Evolutionary conservation across 2,797 vertebrate genomes (phyloP), one percentile per base, ranked within the genome.

Genomic region (Podarcis lilfordi): DNA sequence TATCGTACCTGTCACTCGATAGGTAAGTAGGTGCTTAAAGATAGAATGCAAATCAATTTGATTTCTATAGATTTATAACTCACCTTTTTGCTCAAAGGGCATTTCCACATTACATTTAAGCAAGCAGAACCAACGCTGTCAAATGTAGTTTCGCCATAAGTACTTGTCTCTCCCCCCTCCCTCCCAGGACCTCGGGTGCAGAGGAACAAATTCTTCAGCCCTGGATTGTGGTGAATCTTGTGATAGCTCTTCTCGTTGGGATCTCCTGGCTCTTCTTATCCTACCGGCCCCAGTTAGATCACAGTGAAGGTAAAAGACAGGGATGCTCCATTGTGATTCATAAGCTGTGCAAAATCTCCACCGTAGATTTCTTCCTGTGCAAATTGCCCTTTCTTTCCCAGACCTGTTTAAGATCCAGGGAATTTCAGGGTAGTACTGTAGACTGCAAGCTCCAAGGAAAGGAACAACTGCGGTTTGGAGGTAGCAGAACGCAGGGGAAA

Each of bases 201-300:
- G 98, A 99, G 94, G 95, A 96, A 77, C 97, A 98, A 91, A 95
- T 98, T 90, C 97, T 99, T 84, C 96, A 98, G 90, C 98, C 99
- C 0, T 99, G 99, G 99, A 96, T 99, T 89, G 97, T 98, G n/a
- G 96, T 99, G 75, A 99, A 99, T 95, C 97, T 99, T 50, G 98
- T 99, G 87, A 98, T 99, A 91, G 97, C 98, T 4, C 93, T 99
- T 93, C 95, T 99, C 86, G 98, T 98, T 89, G 98, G 98, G 23
- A 90, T 98, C 89, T 98, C 98, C 90, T 99, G 99, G 99, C 94
- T 99, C 89, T 98, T 98, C 92, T 95, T 99, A 64, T 98, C 98
- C 85, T 96, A 96, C 1, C 96, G 96, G 29, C 98, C 99, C 59
- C 97, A 97, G 71, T 92, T 97, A 15, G 99, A 99, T 96, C 97